Evolutionary conservation across 2,797 vertebrate species (phyloP).

Genomic region (Onychomys leucogaster): DNA sequence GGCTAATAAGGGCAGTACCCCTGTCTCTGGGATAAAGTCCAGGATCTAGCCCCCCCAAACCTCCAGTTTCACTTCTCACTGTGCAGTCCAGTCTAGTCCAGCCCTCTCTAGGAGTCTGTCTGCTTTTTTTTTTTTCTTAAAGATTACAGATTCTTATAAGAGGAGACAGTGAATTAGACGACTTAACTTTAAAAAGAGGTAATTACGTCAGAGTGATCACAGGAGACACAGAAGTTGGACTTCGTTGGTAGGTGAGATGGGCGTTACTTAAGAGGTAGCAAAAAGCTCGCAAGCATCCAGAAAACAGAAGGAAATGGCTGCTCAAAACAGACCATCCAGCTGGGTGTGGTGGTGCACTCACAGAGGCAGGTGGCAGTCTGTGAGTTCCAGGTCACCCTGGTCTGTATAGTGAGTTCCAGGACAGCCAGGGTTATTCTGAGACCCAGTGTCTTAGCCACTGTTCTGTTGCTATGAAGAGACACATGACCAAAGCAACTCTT

Average conservation of each 20-base stretch:
- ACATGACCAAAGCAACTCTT: background rate
- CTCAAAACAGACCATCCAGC: background rate
- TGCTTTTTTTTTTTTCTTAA: background rate
- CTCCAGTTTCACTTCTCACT: background rate
- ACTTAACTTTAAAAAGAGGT: background rate
- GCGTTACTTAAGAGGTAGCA: background rate
- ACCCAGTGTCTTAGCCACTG: background rate
- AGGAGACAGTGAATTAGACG: background rate
- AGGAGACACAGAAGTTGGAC: background rate
- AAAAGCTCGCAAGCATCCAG: background rate
- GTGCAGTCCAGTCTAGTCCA: background rate
- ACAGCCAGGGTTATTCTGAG: background rate
- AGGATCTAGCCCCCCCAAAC: background rate
- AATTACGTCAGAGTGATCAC: background rate
- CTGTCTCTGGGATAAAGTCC: background rate
- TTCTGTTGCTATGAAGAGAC: background rate
- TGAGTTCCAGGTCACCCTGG: background rate
- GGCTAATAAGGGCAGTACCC: background rate
- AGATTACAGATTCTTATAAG: background rate
- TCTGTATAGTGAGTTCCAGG: background rate
- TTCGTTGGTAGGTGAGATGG: background rate
- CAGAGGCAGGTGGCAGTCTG: background rate
- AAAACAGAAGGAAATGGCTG: background rate
- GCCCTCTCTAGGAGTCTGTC: too few relatives aligned
- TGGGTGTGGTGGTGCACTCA: background rate